phyloP scores from a whole-genome alignment of 1,140 invertebrate species.

The Achroia grisella region DNA sequence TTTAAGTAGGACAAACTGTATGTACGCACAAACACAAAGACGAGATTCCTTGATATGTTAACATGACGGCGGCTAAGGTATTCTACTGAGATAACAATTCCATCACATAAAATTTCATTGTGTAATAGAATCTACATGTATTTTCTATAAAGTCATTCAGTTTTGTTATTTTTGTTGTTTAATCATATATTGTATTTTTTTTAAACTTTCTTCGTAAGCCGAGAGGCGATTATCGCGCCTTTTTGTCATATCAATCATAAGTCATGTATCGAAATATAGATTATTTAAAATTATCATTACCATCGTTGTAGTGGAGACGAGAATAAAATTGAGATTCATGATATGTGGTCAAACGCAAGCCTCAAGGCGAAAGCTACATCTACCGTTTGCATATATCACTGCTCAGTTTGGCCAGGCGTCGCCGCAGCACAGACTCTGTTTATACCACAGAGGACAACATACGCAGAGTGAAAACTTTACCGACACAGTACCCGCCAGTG shows the following conservation, averaged over 20 bases:
- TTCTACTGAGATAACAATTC: slow-evolving; percentile 6
- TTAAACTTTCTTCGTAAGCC: too few species aligned
- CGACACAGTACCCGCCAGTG: too few species aligned
- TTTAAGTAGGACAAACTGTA: slow-evolving; percentile 6
- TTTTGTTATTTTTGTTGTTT: too few species aligned
- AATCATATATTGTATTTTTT: too few species aligned
- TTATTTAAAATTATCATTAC: too few species aligned
- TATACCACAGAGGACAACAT: too few species aligned
- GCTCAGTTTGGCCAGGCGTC: too few species aligned
- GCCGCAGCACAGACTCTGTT: too few species aligned
- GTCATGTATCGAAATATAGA: too few species aligned
- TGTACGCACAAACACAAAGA: neutral
- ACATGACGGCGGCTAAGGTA: slow-evolving; percentile 5
- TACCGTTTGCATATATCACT: slow-evolving; percentile 70
- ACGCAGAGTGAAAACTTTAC: too few species aligned
- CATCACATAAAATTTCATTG: neutral
- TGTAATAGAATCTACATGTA: neutral
- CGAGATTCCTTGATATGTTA: slow-evolving; percentile 38
- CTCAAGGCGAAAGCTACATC: slow-evolving; percentile 37
- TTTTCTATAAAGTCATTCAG: neutral
- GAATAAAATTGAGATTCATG: slow-evolving; percentile 54
- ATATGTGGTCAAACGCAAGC: slow-evolving; percentile 52
- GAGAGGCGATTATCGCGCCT: too few species aligned
- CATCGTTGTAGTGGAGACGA: neutral
- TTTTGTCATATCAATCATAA: too few species aligned